Evolutionary conservation across 2,888 invertebrate species (phyloP).

Genomic region (Drosophila kambysellisi): DNA sequence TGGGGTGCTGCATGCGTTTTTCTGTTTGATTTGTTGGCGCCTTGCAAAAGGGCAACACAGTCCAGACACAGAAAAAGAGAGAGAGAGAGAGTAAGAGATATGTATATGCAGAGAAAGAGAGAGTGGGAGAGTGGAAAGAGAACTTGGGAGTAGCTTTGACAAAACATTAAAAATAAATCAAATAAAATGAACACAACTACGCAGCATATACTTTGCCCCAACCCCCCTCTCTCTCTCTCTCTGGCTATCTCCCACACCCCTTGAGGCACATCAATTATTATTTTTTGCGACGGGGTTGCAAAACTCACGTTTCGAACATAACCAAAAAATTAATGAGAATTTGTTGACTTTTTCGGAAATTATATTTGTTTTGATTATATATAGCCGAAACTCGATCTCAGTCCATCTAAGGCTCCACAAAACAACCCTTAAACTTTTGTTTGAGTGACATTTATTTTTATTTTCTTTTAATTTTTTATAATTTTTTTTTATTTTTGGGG

Average conservation of each 20-base stretch:
- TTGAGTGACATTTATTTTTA: conserved; percentile 11
- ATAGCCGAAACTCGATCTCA: not conserved
- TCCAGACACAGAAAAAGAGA: conserved; percentile 17
- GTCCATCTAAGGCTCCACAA: not conserved
- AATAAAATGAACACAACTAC: conserved; percentile 69
- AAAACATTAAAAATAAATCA: conserved; percentile 78
- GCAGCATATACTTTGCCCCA: conserved; percentile 4
- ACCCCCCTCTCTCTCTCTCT: not conserved
- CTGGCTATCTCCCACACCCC: not conserved
- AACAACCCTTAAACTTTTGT: conserved; percentile 28
- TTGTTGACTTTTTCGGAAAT: conserved; percentile 19
- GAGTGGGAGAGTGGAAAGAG: conserved; percentile 6
- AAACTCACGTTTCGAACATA: conserved; percentile 16
- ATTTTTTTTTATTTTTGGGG: conserved; percentile 11
- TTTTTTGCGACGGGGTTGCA: conserved; percentile 28
- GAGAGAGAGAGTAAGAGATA: conserved; percentile 2
- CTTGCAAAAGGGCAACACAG: conserved; percentile 73
- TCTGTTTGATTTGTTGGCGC: conserved; percentile 79
- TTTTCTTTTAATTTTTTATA: conserved; percentile 2
- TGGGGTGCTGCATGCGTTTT: conserved; percentile 63
- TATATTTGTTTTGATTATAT: conserved; percentile 16
- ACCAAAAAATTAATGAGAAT: conserved; percentile 32
- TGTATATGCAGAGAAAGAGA: not conserved
- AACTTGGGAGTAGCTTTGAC: conserved; percentile 37
- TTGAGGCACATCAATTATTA: conserved; percentile 68